A percentile compares a stretch with the other conserved stretches of the same genome.
Evolutionary conservation across 2,888 invertebrate genomes (phyloP).

Genomic region (Thereva unica): DNA sequence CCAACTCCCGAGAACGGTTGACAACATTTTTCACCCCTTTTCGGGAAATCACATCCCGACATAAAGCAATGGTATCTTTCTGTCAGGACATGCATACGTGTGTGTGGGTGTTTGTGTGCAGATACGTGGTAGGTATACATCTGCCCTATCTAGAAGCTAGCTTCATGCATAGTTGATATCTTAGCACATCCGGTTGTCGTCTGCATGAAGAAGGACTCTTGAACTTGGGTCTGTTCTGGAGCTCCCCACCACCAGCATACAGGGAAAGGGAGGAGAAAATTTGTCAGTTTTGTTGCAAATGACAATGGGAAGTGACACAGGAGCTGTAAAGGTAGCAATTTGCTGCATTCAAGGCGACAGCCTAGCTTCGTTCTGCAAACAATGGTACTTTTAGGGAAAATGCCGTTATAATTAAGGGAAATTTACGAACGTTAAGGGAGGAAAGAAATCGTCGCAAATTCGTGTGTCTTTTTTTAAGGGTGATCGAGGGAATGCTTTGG

Average conservation of each 20-base stretch:
- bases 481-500: no score
- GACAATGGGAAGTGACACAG: constrained; percentile 30
- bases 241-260: neutral
- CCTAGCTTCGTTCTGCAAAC: constrained; percentile 25
- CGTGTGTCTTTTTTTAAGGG: no score
- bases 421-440: constrained; percentile 23
- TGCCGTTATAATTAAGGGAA: constrained; percentile 31
- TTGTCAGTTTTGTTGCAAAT: constrained; percentile 36
- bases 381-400: constrained; percentile 23
- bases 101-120: no score
- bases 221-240: constrained; percentile 14
- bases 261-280: constrained; percentile 32
- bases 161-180: constrained; percentile 11
- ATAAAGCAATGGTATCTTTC: constrained; percentile 1
- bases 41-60: constrained; percentile 8
- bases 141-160: neutral
- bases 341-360: constrained; percentile 28
- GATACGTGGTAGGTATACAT: no score
- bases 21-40: constrained; percentile 30
- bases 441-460: constrained; percentile 3
- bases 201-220: constrained; percentile 16
- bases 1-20: constrained; percentile 18
- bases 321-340: constrained; percentile 27
- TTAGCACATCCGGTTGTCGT: constrained; percentile 28
- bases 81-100: neutral